Conservation (phyloP, 2,888 invertebrate species). For the Embidobia sp. region DNA sequence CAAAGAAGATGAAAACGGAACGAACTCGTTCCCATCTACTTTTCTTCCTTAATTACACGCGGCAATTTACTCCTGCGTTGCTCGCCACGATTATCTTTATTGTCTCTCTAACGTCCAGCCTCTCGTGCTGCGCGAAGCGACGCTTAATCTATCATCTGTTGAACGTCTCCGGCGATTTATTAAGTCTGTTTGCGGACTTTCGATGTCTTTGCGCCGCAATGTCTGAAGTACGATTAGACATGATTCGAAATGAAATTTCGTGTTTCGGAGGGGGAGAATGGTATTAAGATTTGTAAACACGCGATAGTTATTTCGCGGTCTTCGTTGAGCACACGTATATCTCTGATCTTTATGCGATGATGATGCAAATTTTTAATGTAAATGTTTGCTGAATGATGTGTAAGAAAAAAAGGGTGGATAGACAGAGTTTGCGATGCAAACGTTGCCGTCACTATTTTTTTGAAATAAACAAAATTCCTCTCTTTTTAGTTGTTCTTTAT, state of each 20-base stretch:
- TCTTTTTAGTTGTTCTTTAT: too few species aligned
- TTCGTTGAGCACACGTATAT: conserved; percentile 5
- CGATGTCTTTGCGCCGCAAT: conserved; percentile 3
- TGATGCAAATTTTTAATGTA: conserved; percentile 18
- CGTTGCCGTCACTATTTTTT: background rate
- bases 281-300: conserved; percentile 19
- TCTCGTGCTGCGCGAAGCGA: background rate
- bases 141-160: conserved; percentile 31
- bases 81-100: background rate
- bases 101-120: background rate
- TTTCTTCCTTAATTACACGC: too few species aligned
- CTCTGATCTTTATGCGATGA: conserved; percentile 16
- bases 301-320: conserved; percentile 19
- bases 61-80: too few species aligned
- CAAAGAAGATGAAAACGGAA: too few species aligned
- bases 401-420: conserved; percentile 6
- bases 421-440: too few species aligned
- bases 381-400: conserved; percentile 2
- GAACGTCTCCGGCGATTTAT: conserved; percentile 18
- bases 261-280: background rate
- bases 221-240: conserved; percentile 11
- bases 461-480: too few species aligned
- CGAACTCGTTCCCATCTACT: too few species aligned
- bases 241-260: conserved; percentile 19
- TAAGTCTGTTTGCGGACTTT: conserved; percentile 4